A percentile compares a stretch with the other conserved stretches of the same genome.
These are phyloP conservation scores for Panzeria rudis DNA, from an alignment of 2,888 invertebrate species.

Conservation along the genomic window DNA sequence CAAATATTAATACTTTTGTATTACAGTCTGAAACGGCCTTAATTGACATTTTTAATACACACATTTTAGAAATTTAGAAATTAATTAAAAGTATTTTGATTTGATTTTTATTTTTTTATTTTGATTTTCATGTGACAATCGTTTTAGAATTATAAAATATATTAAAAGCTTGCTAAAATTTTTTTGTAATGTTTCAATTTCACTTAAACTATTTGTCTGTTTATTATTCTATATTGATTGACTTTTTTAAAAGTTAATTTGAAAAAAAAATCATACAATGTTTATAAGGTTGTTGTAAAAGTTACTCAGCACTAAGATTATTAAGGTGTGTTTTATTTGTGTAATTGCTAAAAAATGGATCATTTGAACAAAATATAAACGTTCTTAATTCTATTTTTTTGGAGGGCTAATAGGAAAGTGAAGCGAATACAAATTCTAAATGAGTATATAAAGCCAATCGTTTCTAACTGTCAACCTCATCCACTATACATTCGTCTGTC, in stretches of 20 bases:
- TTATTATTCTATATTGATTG: neutral
- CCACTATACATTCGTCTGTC: no score
- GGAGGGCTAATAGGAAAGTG: no score
- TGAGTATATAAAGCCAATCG: no score
- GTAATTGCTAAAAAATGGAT: neutral
- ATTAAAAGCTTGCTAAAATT: neutral
- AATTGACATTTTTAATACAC: slow-evolving; percentile 45
- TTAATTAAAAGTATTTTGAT: neutral
- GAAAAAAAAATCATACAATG: neutral
- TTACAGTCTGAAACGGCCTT: neutral
- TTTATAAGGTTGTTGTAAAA: slow-evolving; percentile 53
- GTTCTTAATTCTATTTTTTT: no score
- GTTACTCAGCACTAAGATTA: neutral
- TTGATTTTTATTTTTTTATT: neutral
- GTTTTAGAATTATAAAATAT: neutral
- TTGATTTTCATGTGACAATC: slow-evolving; percentile 14
- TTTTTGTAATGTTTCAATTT: neutral
- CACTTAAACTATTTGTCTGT: neutral
- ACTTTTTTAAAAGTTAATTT: slow-evolving; percentile 19
- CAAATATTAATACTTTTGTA: no score
- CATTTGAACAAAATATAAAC: slow-evolving; percentile 10
- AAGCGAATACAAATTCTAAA: no score
- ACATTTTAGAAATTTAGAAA: neutral
- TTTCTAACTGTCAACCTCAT: no score
- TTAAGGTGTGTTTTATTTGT: slow-evolving; percentile 20